phyloP scores from a whole-genome alignment of 1,140 invertebrate genomes.

The Grapholita molesta region DNA sequence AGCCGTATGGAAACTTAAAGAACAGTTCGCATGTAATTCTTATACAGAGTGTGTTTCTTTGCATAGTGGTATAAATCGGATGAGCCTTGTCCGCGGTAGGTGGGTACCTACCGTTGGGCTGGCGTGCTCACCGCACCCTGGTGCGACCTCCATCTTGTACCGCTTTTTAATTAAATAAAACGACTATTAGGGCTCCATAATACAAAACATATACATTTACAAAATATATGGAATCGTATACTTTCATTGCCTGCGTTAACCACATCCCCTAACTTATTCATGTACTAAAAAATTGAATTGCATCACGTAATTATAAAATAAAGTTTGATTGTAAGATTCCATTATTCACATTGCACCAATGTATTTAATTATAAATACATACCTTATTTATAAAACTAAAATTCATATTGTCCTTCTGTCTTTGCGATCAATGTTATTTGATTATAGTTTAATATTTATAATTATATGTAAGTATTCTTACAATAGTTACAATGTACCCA shows the following conservation, averaged over 20 bases:
- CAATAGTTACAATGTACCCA: too few species aligned
- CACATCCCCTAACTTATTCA: too few species aligned
- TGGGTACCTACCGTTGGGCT: neutral
- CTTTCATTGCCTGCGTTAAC: too few species aligned
- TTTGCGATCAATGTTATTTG: neutral
- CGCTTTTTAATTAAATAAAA: neutral
- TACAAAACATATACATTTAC: neutral
- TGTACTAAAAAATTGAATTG: too few species aligned
- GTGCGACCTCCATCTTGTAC: neutral
- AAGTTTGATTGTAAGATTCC: neutral
- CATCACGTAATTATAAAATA: neutral
- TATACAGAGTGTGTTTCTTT: neutral
- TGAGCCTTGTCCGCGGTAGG: neutral
- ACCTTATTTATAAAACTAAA: neutral
- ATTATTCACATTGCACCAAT: neutral
- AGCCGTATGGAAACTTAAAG: slow-evolving; percentile 15
- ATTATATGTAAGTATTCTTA: neutral
- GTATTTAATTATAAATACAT: neutral
- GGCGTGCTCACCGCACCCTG: neutral
- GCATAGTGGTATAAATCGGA: neutral
- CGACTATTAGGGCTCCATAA: neutral
- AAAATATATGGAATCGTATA: too few species aligned
- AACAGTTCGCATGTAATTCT: neutral
- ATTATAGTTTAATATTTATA: slow-evolving; percentile 1
- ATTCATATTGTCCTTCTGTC: neutral